Evolutionary conservation across 2,113 vertebrate genomes (phyloP).

Genomic region (Neodontobutis hainanensis): DNA sequence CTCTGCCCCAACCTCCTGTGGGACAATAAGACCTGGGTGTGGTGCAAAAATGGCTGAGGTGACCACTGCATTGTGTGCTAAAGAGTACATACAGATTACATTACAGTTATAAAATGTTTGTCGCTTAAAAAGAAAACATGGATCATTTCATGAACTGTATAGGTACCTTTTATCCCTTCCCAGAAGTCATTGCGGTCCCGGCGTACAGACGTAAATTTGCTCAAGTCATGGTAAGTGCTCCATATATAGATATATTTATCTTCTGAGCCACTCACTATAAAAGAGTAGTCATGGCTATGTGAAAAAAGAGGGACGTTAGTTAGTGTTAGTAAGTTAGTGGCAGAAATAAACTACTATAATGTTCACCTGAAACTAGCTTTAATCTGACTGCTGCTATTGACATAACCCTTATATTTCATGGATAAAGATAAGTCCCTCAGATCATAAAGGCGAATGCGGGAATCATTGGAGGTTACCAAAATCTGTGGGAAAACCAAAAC

Average conservation of each 20-base stretch:
- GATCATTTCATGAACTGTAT: not conserved
- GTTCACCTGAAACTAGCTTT: slow-evolving; percentile 98
- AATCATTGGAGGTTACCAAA: slow-evolving; percentile 97
- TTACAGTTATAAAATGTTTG: not conserved
- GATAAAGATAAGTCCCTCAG: slow-evolving; percentile 95
- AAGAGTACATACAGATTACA: slow-evolving; percentile 6
- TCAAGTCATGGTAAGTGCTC: slow-evolving; percentile 98
- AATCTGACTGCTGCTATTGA: slow-evolving; percentile 99
- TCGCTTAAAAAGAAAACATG: not conserved
- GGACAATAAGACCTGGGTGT: slow-evolving; percentile 91
- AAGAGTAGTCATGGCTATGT: slow-evolving; percentile 94
- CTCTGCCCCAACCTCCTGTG: slow-evolving; percentile 82
- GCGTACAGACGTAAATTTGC: slow-evolving; percentile 96
- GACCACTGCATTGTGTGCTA: slow-evolving; percentile 98
- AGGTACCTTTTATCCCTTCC: slow-evolving; percentile 98
- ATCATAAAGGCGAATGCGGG: slow-evolving; percentile 95
- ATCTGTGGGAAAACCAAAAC: slow-evolving; percentile 79
- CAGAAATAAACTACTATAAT: no score
- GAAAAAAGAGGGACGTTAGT: slow-evolving; percentile 3
- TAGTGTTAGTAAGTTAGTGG: not conserved
- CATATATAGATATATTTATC: slow-evolving; percentile 98
- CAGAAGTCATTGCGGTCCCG: slow-evolving; percentile 99
- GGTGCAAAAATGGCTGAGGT: slow-evolving; percentile 97
- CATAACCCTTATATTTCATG: slow-evolving; percentile 99
- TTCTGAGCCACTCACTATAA: slow-evolving; percentile 97